Evolutionary conservation across 2,888 invertebrate genomes (phyloP), one percentile per base, ranked within the genome.

Genomic region (Mimas tiliae): DNA sequence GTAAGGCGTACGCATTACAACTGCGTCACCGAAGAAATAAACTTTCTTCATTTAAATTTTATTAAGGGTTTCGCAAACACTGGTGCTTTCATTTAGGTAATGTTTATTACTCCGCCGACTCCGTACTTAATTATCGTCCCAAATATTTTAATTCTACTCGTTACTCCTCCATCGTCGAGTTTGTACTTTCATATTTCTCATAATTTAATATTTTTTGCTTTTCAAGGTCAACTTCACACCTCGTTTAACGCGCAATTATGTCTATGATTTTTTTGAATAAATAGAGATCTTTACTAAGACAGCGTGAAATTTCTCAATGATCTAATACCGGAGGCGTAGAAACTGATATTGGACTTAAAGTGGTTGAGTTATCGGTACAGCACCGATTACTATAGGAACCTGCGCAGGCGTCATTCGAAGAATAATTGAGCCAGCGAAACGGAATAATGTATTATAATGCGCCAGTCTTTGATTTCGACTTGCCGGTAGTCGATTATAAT

Each of bases 251-350:
- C 42, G 34, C 38, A 58, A 42, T 58, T n/a, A 48, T 48, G 63
- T n/a, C 34, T 48, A 7, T 33, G 16, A 48, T 14, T 12, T 11
- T 16, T 16, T 9, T n/a, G 42, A 6, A 45, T n/a, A 45, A 6
- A 21, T 12, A 48, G 38, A 50, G 12, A 50, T 27, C 19, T 62
- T 52, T 62, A 51, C 58, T 62, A 63, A 69, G 72, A 50, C 68
- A 64, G 74, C 73, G 81, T 84, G 72, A 81, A 81, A 69, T 79
- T 77, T 74, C 52, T 70, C 73, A 78, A 78, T 84, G 77, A 83
- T 74, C 80, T 79, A 81, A 82, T 79, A 70, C 74, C 71, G 82
- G 72, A 69, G 85, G 85, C 85, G 84, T 84, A 74, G 66, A 75
- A 71, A 79, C 77, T 71, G 70, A 74, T 77, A 76, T 74, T 73